These are phyloP conservation scores for Anabacerthia variegaticeps DNA, from an alignment of 2,797 vertebrate genomes.

Conservation along the genomic window DNA sequence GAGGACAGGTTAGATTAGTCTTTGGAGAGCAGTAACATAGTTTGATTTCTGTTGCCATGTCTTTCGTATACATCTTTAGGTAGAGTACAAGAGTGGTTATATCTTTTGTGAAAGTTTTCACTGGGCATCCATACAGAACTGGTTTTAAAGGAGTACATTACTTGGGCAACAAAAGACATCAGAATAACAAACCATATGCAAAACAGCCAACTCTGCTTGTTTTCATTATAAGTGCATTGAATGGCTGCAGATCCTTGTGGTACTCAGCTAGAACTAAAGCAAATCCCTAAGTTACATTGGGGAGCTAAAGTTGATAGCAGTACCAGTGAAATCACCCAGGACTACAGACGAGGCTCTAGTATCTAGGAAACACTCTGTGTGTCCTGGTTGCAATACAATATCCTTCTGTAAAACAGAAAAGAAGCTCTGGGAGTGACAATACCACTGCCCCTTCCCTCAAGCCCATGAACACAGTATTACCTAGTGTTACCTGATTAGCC, in stretches of 20 bases:
- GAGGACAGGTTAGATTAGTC: not conserved
- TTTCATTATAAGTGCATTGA: not conserved
- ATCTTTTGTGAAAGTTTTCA: not conserved
- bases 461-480: not conserved
- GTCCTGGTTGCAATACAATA: not conserved
- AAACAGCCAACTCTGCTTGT: not conserved
- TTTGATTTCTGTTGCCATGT: slow-evolving; percentile 20
- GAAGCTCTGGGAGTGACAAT: not conserved
- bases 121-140: not conserved
- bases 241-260: not conserved
- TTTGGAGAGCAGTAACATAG: not conserved
- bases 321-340: not conserved
- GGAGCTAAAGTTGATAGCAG: not conserved
- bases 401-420: not conserved
- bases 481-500: not conserved
- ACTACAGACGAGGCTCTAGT: not conserved
- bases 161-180: not conserved
- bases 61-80: not conserved
- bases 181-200: not conserved
- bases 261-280: not conserved
- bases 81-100: not conserved
- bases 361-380: not conserved
- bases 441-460: not conserved
- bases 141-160: not conserved
- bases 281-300: not conserved